These are phyloP conservation scores for Drosophila phalerata DNA, from an alignment of 2,888 invertebrate genomes.

Conservation along the genomic window DNA sequence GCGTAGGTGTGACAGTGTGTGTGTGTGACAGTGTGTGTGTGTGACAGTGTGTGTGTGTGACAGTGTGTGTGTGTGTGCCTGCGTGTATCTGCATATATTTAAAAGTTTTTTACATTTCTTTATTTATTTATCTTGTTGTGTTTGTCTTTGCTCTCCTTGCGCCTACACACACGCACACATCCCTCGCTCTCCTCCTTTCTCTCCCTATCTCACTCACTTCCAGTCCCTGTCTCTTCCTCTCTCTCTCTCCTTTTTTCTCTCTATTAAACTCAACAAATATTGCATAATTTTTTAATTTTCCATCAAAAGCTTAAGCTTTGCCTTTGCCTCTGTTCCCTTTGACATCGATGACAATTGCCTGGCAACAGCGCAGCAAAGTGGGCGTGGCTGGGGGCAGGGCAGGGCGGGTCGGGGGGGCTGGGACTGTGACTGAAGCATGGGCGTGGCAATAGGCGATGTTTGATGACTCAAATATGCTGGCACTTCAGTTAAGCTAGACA, in stretches of 20 bases:
- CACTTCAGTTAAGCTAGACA: slow-evolving; percentile 64
- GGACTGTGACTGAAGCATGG: slow-evolving; percentile 4
- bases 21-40: slow-evolving; percentile 11
- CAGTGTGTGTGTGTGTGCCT: slow-evolving; percentile 35
- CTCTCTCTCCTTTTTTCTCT: neutral
- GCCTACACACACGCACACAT: slow-evolving; percentile 15
- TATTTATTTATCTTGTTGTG: slow-evolving; percentile 61
- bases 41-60: slow-evolving; percentile 14
- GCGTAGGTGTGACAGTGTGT: slow-evolving; percentile 14
- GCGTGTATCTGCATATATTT: slow-evolving; percentile 75
- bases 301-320: slow-evolving; percentile 17
- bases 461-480: slow-evolving; percentile 55
- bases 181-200: neutral
- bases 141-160: slow-evolving; percentile 44
- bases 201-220: neutral
- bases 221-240: neutral
- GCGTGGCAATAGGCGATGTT: slow-evolving; percentile 36
- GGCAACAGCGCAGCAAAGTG: neutral
- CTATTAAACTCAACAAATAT: slow-evolving; percentile 51
- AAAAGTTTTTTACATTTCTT: slow-evolving; percentile 64
- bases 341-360: slow-evolving; percentile 54
- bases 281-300: slow-evolving; percentile 71
- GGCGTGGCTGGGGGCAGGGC: neutral
- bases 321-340: neutral
- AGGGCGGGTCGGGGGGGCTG: neutral